Evolutionary conservation across 92 coral and sea anemone genomes (phyloP).

Genomic region (Paragorgia papillata): DNA sequence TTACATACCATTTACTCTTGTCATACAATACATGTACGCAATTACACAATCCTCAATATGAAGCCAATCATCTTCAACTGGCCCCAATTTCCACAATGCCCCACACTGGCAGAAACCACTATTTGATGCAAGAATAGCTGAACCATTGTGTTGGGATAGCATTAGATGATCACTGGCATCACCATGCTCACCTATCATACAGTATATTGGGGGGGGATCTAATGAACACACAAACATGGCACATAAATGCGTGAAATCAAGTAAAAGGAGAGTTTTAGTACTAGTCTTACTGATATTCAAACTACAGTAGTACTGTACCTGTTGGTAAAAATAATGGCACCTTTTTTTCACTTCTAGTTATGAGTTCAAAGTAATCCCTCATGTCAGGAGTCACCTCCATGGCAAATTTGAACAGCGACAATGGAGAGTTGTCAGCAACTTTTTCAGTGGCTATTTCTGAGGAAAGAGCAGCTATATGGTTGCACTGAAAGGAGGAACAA

Average conservation of each 20-base stretch:
- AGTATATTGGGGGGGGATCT: no score
- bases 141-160: constrained; percentile 24
- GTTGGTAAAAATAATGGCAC: constrained; percentile 15
- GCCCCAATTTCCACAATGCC: neutral
- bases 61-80: constrained; percentile 30
- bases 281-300: no score
- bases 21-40: constrained; percentile 21
- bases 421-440: constrained; percentile 6
- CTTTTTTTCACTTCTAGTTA: constrained; percentile 8
- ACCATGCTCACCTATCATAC: constrained; percentile 16
- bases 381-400: constrained; percentile 35
- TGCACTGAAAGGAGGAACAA: constrained; percentile 22
- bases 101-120: constrained; percentile 25
- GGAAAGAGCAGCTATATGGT: constrained; percentile 6
- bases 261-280: no score
- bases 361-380: constrained; percentile 40
- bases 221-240: no score
- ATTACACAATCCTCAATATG: constrained; percentile 22
- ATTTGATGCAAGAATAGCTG: neutral
- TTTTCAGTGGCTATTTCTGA: neutral
- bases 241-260: no score
- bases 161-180: constrained; percentile 12
- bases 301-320: neutral
- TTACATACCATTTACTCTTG: constrained; percentile 18
- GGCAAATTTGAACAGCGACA: constrained; percentile 21